Evolutionary conservation across 2,113 vertebrate species (phyloP).

Genomic region (Bubalus kerabau): DNA sequence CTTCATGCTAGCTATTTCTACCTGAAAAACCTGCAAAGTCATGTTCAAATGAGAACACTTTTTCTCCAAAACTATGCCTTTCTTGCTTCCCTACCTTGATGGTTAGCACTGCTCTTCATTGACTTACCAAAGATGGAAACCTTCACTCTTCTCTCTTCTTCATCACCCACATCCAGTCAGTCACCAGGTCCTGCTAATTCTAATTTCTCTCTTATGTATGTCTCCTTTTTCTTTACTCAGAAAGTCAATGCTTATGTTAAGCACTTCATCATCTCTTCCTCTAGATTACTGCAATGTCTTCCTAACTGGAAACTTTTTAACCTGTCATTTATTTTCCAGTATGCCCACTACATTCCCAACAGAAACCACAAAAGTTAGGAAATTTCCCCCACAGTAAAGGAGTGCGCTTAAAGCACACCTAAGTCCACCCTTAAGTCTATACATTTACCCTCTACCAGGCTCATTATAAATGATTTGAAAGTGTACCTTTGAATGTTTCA

Average conservation of each 20-base stretch:
- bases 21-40: neutral
- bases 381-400: neutral
- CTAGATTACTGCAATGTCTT: neutral
- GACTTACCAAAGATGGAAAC: neutral
- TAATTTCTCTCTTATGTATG: neutral
- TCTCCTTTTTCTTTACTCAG: neutral
- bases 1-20: neutral
- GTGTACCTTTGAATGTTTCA: neutral
- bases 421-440: neutral
- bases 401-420: neutral
- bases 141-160: neutral
- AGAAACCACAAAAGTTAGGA: neutral
- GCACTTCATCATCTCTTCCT: neutral
- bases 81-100: neutral
- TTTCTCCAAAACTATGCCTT: neutral
- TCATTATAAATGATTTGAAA: neutral
- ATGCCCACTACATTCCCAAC: neutral
- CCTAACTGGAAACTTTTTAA: neutral
- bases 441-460: neutral
- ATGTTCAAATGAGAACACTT: neutral
- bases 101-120: neutral
- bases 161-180: neutral
- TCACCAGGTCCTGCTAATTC: neutral
- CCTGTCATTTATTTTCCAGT: neutral
- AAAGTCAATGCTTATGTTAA: neutral